Conservation (phyloP, 2,113 vertebrate genomes). For the Mixornis gularis region DNA sequence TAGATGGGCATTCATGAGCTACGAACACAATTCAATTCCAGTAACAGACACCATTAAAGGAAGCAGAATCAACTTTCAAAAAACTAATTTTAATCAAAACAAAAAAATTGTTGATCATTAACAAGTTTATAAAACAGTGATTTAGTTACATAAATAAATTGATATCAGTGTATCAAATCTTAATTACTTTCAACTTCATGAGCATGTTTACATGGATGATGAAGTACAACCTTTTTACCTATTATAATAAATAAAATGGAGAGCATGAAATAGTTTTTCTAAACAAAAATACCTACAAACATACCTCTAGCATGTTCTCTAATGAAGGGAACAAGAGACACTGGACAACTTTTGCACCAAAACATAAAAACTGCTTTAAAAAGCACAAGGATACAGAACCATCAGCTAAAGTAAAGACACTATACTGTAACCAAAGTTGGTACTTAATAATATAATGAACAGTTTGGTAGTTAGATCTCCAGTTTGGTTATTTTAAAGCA, state of each 20-base stretch:
- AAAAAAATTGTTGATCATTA: conserved; percentile 96
- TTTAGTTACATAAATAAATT: conserved; percentile 99
- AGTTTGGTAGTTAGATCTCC: conserved; percentile 97
- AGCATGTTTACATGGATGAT: conserved; percentile 94
- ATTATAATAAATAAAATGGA: conserved; percentile 96
- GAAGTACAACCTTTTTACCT: conserved; percentile 94
- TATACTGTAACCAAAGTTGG: conserved; percentile 93
- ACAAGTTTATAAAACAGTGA: conserved; percentile 99
- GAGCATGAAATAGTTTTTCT: conserved; percentile 85
- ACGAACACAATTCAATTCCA: not conserved
- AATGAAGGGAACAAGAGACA: conserved; percentile 76
- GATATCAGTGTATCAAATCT: conserved; percentile 99
- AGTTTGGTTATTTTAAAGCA: conserved; percentile 99
- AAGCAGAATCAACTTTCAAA: conserved; percentile 86
- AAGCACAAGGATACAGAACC: conserved; percentile 94
- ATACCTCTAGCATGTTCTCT: conserved; percentile 89
- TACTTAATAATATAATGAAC: conserved; percentile 91
- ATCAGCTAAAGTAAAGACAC: conserved; percentile 98
- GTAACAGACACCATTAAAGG: conserved; percentile 68
- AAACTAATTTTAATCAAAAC: conserved; percentile 99
- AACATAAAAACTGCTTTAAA: conserved; percentile 82
- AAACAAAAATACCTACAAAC: conserved; percentile 95
- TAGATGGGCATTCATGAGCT: not conserved
- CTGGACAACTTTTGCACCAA: not conserved
- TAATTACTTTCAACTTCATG: conserved; percentile 98